A percentile compares a stretch with the other conserved stretches of the same genome.
Conservation (phyloP, 2,797 vertebrate species). For the Gadopsis bispinosus region DNA sequence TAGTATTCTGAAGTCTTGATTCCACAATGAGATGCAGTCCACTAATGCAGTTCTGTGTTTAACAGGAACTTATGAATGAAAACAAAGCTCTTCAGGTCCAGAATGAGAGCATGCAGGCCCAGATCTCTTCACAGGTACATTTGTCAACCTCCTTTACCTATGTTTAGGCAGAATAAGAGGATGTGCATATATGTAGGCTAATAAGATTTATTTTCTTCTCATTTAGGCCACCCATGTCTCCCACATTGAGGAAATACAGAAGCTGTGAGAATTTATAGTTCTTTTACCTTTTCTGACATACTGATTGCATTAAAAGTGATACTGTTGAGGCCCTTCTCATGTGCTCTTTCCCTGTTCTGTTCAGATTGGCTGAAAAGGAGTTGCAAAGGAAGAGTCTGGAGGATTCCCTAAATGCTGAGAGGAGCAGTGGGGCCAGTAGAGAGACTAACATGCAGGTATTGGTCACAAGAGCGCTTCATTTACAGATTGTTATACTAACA, state of each 20-base stretch:
- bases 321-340: neutral
- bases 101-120: slow-evolving; percentile 89
- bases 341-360: neutral
- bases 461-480: slow-evolving; percentile 15
- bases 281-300: slow-evolving; percentile 5
- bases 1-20: neutral
- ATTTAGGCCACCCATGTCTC: slow-evolving; percentile 90
- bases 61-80: slow-evolving; percentile 94
- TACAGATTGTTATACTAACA: slow-evolving; percentile 36
- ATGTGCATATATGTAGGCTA: slow-evolving; percentile 32
- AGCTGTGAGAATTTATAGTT: slow-evolving; percentile 87
- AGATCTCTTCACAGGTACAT: slow-evolving; percentile 93
- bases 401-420: slow-evolving; percentile 93
- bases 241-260: slow-evolving; percentile 96
- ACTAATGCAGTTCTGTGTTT: slow-evolving; percentile 30
- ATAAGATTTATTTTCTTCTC: slow-evolving; percentile 59
- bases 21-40: neutral
- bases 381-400: slow-evolving; percentile 94
- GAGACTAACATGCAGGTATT: slow-evolving; percentile 96
- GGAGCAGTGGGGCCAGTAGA: slow-evolving; percentile 89
- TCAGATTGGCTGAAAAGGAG: slow-evolving; percentile 95
- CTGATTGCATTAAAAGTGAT: neutral
- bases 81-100: slow-evolving; percentile 92
- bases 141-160: slow-evolving; percentile 16
- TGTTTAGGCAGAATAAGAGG: neutral